phyloP scores from a whole-genome alignment of 2,797 vertebrate species.

The Clarias pachynema region DNA sequence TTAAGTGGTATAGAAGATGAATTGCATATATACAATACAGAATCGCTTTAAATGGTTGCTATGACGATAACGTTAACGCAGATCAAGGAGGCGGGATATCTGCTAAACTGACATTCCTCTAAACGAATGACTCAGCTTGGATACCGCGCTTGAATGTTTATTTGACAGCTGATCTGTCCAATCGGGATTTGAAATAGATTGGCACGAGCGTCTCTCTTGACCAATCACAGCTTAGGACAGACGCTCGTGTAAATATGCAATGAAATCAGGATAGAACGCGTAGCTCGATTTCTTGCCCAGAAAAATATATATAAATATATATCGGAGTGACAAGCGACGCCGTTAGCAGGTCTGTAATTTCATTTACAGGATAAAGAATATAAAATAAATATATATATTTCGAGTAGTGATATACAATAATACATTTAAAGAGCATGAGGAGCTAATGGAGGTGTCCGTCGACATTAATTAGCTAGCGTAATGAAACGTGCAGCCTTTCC shows the following conservation, averaged over 20 bases:
- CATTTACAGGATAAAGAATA: neutral
- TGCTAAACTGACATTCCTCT: neutral
- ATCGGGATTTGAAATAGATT: slow-evolving; percentile 18
- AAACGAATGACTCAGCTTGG: slow-evolving; percentile 20
- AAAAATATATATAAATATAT: slow-evolving; percentile 1
- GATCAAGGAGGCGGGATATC: slow-evolving; percentile 4
- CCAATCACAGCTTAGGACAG: slow-evolving; percentile 49
- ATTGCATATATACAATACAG: neutral
- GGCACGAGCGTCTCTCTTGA: neutral
- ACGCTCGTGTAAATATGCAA: slow-evolving; percentile 18
- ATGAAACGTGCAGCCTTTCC: neutral
- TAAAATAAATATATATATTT: neutral
- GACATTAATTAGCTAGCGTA: slow-evolving; percentile 7
- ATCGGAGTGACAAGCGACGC: slow-evolving; percentile 51
- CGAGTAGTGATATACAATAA: neutral
- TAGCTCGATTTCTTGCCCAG: slow-evolving; percentile 41
- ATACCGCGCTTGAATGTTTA: neutral
- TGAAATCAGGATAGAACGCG: slow-evolving; percentile 48
- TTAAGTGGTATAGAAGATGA: too few relatives aligned
- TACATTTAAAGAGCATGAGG: neutral
- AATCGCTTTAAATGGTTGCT: slow-evolving; percentile 41
- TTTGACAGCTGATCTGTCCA: slow-evolving; percentile 43
- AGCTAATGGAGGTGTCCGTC: neutral
- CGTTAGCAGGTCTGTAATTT: slow-evolving; percentile 57
- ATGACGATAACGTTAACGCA: slow-evolving; percentile 30